Evolutionary conservation across 2,888 invertebrate genomes (phyloP), one percentile per base, ranked within the genome.

Genomic region (Apeira syringaria): DNA sequence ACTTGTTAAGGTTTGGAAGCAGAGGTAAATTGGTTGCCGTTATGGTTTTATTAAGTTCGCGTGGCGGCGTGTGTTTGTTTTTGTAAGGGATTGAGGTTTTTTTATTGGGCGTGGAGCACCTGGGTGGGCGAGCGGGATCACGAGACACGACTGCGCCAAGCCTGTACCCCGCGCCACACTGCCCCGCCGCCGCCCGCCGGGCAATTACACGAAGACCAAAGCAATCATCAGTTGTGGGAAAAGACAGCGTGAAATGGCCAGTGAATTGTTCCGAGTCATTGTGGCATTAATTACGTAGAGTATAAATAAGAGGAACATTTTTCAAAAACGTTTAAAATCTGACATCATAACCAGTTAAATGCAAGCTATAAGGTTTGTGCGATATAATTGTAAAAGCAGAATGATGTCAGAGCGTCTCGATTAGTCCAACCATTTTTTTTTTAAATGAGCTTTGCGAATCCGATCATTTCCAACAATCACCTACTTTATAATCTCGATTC

Each of bases 1-100:
- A 89, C 88, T 89, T 87, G 89, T 89, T 88, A 87, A 77, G 78
- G 80, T 81, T 84, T 83, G 75, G 83, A 76, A 82, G 77, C 76
- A 76, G 69, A 84, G 80, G 85, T 83, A 81, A 85, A 85, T 86
- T 83, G 79, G 76, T 68, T 65, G 71, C 61, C 52, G 77, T 80
- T 83, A 81, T 87, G 74, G 79, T 87, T 85, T 86, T 88, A 80
- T 86, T 88, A 70, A 80, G 83, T 81, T 84, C 74, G 82, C 83
- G 77, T 82, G 82, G 75, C 79, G 81, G 84, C 68, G 68, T 74
- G 63, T 87, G 79, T 87, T 86, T 88, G 86, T 85, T 88, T 83
- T 87, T 83, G 79, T 84, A 52, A 68, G 75, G 78, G 76, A 78
- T 83, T 76, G 70, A 74, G 65, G 66, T 72, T 68, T 74, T 53